These are phyloP conservation scores for Trissolcus brochymenae DNA, from an alignment of 2,888 invertebrate species.

Conservation along the genomic window DNA sequence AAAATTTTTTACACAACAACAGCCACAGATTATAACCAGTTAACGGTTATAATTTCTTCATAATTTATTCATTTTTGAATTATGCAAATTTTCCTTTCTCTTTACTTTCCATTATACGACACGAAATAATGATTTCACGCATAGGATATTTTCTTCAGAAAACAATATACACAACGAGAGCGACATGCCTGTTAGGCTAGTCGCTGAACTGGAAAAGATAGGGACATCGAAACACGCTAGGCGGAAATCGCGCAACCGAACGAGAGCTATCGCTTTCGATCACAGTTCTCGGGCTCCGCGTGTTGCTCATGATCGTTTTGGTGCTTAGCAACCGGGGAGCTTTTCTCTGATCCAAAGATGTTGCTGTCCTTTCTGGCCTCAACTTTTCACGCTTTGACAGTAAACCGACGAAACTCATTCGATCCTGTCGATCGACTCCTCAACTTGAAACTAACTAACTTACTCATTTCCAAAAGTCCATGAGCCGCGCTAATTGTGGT, in stretches of 20 bases:
- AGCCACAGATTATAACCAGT: too few species aligned
- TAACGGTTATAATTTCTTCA: too few species aligned
- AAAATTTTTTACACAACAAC: too few species aligned
- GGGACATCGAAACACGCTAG: conserved; percentile 2
- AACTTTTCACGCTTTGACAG: neutral
- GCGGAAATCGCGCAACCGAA: neutral
- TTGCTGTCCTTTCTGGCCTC: neutral
- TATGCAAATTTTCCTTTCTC: neutral
- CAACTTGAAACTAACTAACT: conserved; percentile 2
- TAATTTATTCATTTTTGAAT: conserved; percentile 1
- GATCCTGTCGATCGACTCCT: conserved; percentile 3
- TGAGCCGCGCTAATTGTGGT: conserved; percentile 4
- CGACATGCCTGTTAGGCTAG: neutral
- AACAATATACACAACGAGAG: conserved; percentile 2
- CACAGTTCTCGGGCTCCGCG: neutral
- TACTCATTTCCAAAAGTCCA: neutral
- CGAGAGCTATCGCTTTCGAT: conserved; percentile 1
- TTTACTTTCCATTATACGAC: neutral
- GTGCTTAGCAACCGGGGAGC: neutral
- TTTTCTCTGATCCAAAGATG: neutral
- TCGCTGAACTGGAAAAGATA: conserved; percentile 4
- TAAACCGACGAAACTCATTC: conserved; percentile 2
- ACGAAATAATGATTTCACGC: conserved; percentile 2
- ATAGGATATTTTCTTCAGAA: conserved; percentile 1
- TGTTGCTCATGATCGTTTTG: neutral